A percentile compares a stretch with the other conserved stretches of the same genome.
These are phyloP conservation scores for Eupsittula cactorum DNA, from an alignment of 2,113 vertebrate species.

Conservation along the genomic window DNA sequence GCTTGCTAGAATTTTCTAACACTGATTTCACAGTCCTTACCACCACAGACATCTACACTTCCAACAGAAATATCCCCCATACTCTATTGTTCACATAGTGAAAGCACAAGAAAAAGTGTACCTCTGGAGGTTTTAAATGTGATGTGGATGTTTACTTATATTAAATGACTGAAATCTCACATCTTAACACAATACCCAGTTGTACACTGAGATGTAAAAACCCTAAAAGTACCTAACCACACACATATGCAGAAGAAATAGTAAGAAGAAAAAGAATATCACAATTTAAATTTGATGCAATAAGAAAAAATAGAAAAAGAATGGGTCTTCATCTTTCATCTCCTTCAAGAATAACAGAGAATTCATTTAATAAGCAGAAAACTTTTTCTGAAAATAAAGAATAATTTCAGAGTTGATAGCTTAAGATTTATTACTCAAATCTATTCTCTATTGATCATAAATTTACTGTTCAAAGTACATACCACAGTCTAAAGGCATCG, in stretches of 20 bases:
- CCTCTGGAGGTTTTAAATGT: background rate
- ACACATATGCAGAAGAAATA: background rate
- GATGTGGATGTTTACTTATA: background rate
- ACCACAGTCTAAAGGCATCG: constrained; percentile 95
- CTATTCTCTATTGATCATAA: background rate
- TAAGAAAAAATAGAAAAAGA: background rate
- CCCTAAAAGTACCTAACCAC: background rate
- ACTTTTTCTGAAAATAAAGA: background rate
- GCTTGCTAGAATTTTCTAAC: background rate
- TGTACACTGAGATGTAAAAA: background rate
- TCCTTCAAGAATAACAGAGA: background rate
- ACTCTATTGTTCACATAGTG: background rate
- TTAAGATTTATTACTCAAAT: background rate
- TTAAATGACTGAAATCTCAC: background rate
- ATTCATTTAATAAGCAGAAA: background rate
- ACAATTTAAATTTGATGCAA: background rate
- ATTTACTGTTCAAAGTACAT: constrained; percentile 42
- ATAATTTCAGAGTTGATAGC: background rate
- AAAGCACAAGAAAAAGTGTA: background rate
- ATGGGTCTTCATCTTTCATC: background rate
- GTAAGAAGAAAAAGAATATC: background rate
- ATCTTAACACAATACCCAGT: background rate
- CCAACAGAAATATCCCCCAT: background rate
- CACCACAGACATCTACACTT: background rate
- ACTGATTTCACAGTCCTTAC: background rate